Percentiles rank a stretch among this genome's conserved stretches.
Conservation (phyloP, 2,113 vertebrate species). For the rat (Rattus norvegicus) region DNA sequence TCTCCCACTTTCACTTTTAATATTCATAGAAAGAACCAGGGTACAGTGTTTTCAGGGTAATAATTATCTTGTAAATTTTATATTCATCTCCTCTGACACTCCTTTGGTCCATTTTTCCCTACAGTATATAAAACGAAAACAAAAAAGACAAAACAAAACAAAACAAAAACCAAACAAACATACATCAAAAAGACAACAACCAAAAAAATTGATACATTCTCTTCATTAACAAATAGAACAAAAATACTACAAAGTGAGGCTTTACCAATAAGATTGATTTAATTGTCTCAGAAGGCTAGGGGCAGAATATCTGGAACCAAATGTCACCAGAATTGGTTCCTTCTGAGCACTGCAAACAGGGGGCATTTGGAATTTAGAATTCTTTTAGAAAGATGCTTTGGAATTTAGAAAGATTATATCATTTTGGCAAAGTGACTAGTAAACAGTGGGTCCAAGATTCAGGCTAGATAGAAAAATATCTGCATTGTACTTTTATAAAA, state of each 20-base stretch:
- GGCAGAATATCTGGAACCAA: not conserved
- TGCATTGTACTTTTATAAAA: not conserved
- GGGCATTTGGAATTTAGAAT: no score
- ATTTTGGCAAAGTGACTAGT: not conserved
- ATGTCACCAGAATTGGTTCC: not conserved
- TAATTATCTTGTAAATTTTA: conserved; percentile 8
- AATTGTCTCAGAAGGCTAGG: not conserved
- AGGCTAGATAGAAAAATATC: not conserved
- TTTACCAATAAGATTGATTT: not conserved
- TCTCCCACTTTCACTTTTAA: conserved; percentile 53
- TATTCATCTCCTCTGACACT: not conserved
- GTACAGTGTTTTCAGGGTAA: not conserved
- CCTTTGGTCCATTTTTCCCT: not conserved
- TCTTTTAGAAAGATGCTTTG: not conserved
- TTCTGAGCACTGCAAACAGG: not conserved
- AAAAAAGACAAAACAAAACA: not conserved
- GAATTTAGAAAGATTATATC: not conserved
- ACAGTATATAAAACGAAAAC: not conserved
- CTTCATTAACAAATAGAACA: not conserved
- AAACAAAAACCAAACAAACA: not conserved
- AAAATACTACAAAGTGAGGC: not conserved
- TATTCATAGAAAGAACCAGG: not conserved
- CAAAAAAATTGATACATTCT: not conserved
- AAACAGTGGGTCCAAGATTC: not conserved
- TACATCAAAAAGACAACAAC: not conserved